Evolutionary conservation across 2,888 invertebrate genomes (phyloP), one percentile per base, ranked within the genome.

Genomic region (Palloptera scutellata): DNA sequence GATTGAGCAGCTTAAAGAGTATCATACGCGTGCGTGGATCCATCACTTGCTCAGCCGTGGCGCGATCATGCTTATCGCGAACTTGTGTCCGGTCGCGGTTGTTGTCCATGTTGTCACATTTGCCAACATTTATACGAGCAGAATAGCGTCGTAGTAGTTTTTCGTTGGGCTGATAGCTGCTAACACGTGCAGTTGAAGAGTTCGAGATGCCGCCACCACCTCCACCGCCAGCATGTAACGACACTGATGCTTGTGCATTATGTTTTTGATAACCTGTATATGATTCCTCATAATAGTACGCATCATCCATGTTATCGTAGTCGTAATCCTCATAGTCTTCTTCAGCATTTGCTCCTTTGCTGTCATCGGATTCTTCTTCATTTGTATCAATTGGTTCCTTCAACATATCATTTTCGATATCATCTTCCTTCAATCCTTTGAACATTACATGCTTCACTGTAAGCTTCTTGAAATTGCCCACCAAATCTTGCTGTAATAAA

Each of bases 41-140:
- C 91, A 99, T 92, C 0, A 98, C 99, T 84, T 97, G 96, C 81
- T 98, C 98, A 0, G 92, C 95, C 0, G 98, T 99, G 0, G 98
- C 98, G 66, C 97, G 88, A 83, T 98, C 97, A 80, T 94, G 91
- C 84, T 97, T 98, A 81, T 98, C 98, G 79, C 94, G 95, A 0
- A 89, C 88, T 66, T 86, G 82, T 75, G 90, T 91, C 70, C 90
- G 89, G 72, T 90, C 90, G 67, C 89, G 87, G 81, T 93, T 95
- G 64, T 81, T 84, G 3, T 76, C 74, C 5, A 75, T 79, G 1
- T 91, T 89, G 79, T 92, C 92, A 81, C 94, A 95, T 79, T 90
- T 91, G 69, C 94, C 94, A 0, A 95, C 89, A 85, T 93, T 95
- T 40, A 96, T 93, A 86, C 92, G 94, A 73, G 92, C 89, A 0